Percentiles rank a stretch among this genome's conserved stretches.
Evolutionary conservation across 2,888 invertebrate genomes (phyloP).

Genomic region (Oxystoma pomonae): DNA sequence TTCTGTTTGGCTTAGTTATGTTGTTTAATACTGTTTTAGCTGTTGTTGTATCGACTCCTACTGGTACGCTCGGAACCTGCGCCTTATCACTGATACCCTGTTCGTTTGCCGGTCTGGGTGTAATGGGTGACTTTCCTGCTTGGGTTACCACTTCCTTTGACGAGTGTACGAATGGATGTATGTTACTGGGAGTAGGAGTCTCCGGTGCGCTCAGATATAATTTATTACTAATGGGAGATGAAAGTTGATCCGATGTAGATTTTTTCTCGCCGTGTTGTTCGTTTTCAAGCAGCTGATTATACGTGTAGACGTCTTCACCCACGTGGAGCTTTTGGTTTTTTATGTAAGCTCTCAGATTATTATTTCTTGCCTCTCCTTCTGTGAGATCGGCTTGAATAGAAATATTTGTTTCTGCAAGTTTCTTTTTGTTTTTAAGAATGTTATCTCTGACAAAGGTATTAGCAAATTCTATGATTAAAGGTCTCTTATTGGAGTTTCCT

Average conservation of each 20-base stretch:
- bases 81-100: too few relatives aligned
- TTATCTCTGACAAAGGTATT: neutral
- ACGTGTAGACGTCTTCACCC: neutral
- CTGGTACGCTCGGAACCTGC: too few relatives aligned
- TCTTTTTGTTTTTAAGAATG: neutral
- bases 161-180: too few relatives aligned
- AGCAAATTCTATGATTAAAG: neutral
- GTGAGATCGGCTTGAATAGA: neutral
- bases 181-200: neutral
- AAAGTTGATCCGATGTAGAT: neutral
- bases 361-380: neutral
- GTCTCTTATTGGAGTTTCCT: neutral
- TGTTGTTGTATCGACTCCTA: too few relatives aligned
- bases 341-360: neutral
- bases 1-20: too few relatives aligned
- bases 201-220: neutral
- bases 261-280: neutral
- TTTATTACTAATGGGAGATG: neutral
- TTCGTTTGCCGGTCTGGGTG: too few relatives aligned
- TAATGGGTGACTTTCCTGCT: too few relatives aligned
- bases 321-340: neutral
- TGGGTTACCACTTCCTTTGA: too few relatives aligned
- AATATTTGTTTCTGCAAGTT: neutral
- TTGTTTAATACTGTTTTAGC: too few relatives aligned
- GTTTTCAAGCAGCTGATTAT: neutral